These are phyloP conservation scores for Zaprionus tsacasi DNA, from an alignment of 1,140 invertebrate species.

Conservation along the genomic window DNA sequence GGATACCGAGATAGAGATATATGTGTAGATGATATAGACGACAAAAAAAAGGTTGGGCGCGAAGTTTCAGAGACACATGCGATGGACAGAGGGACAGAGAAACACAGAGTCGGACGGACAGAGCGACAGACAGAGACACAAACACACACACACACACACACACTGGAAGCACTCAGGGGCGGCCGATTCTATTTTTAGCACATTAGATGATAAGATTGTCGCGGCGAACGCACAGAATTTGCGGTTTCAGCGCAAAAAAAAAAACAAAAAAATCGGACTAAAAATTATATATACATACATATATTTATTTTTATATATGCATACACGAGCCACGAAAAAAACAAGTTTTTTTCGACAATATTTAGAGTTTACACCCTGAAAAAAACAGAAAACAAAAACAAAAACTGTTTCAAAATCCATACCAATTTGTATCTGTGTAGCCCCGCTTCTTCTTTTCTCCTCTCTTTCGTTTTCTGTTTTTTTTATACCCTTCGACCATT, in stretches of 20 bases:
- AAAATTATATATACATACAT: slow-evolving; percentile 41
- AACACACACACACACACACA: slow-evolving; percentile 11
- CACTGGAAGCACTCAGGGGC: slow-evolving; percentile 49
- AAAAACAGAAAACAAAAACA: slow-evolving; percentile 39
- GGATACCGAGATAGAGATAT: slow-evolving; percentile 31
- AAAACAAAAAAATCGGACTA: slow-evolving; percentile 30
- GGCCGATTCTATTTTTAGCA: slow-evolving; percentile 69
- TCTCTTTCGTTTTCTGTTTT: background rate
- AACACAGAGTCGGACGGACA: slow-evolving; percentile 43
- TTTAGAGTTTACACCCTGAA: slow-evolving; percentile 48
- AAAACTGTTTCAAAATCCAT: slow-evolving; percentile 49
- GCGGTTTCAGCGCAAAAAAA: slow-evolving; percentile 68
- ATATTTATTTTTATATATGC: slow-evolving; percentile 32
- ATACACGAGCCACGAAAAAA: slow-evolving; percentile 35
- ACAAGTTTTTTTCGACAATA: slow-evolving; percentile 52
- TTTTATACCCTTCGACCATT: too few relatives aligned
- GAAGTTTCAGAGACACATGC: slow-evolving; percentile 48
- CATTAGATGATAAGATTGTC: slow-evolving; percentile 81
- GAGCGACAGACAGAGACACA: slow-evolving; percentile 46
- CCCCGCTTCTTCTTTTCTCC: slow-evolving; percentile 4
- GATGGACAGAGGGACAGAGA: slow-evolving; percentile 38
- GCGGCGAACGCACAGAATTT: slow-evolving; percentile 70
- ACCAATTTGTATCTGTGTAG: slow-evolving; percentile 35
- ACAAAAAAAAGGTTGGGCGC: slow-evolving; percentile 37
- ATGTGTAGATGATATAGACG: slow-evolving; percentile 18